Conservation (phyloP, 2,113 vertebrate genomes). For the Ceyx margarethae region DNA sequence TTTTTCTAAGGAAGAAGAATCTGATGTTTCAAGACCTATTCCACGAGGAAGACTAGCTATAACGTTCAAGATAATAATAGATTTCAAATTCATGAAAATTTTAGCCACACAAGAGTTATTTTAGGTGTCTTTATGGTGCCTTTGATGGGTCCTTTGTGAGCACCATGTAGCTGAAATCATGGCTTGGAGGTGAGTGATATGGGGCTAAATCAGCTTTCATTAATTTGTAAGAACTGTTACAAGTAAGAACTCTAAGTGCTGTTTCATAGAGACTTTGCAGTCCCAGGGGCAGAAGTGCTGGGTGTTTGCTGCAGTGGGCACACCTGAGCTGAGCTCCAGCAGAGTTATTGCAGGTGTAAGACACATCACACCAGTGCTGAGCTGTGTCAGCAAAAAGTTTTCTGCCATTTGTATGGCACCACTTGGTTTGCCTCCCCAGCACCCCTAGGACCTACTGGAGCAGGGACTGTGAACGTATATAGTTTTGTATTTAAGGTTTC, state of each 20-base stretch:
- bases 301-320: background rate
- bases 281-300: background rate
- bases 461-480: background rate
- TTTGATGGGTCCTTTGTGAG: background rate
- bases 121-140: conserved; percentile 12
- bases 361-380: background rate
- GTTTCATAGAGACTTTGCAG: background rate
- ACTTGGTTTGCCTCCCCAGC: background rate
- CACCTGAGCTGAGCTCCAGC: background rate
- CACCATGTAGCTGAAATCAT: background rate
- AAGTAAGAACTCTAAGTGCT: too few relatives aligned
- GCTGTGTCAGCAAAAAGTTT: background rate
- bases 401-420: background rate
- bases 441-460: background rate
- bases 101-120: conserved; percentile 35
- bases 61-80: conserved; percentile 38
- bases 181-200: background rate
- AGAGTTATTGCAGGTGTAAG: background rate
- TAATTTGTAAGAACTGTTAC: background rate
- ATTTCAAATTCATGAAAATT: conserved; percentile 35
- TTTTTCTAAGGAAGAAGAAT: background rate
- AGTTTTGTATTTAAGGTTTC: background rate
- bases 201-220: background rate
- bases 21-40: background rate
- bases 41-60: background rate